A percentile compares a stretch with the other conserved stretches of the same genome.
These are phyloP conservation scores for Piaya cayana DNA, from an alignment of 2,113 vertebrate genomes.

Conservation along the genomic window DNA sequence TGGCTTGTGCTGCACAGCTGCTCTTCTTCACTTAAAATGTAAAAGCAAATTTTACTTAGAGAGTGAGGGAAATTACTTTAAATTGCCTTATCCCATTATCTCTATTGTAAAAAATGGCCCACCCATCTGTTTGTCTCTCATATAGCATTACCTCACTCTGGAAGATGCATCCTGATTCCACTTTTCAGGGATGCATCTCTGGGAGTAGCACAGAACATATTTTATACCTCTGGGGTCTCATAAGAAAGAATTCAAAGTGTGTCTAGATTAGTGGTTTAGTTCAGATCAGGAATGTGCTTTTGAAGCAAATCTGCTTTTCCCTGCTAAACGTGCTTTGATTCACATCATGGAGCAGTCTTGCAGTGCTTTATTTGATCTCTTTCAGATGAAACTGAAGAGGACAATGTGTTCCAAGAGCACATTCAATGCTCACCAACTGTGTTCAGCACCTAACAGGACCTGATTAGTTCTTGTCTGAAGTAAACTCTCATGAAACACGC, in stretches of 20 bases:
- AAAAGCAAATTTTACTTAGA: not conserved
- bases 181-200: not conserved
- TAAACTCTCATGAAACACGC: not conserved
- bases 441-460: not conserved
- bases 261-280: not conserved
- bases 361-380: not conserved
- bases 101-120: not conserved
- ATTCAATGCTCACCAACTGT: not conserved
- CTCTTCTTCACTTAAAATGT: not conserved
- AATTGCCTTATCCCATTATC: not conserved
- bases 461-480: not conserved
- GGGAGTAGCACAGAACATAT: not conserved
- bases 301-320: not conserved
- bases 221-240: not conserved
- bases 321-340: not conserved
- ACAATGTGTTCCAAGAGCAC: not conserved
- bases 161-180: not conserved
- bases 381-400: not conserved
- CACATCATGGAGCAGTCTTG: not conserved
- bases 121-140: not conserved
- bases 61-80: not conserved
- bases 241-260: not conserved
- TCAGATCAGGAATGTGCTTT: not conserved
- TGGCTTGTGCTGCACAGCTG: not conserved
- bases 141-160: not conserved